These are phyloP conservation scores for Xestia c-nigrum DNA, from an alignment of 2,888 invertebrate genomes.

Conservation along the genomic window DNA sequence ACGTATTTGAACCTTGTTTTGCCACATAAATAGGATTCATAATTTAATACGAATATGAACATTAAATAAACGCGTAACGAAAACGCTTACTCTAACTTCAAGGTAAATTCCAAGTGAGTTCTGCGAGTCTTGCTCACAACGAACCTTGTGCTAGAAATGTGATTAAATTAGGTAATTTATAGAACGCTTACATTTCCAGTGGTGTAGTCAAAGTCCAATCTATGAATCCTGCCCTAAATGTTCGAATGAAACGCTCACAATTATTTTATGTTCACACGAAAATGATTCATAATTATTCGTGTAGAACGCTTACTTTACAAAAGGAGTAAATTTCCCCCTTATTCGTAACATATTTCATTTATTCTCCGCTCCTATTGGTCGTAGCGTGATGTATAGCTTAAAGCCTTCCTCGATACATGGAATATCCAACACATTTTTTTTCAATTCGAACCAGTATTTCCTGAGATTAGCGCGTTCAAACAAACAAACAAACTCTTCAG, in stretches of 20 bases:
- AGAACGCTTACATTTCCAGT: background rate
- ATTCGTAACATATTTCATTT: no score
- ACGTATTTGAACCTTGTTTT: background rate
- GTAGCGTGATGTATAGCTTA: no score
- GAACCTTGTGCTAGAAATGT: accelerated
- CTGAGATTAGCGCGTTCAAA: no score
- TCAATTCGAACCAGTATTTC: no score
- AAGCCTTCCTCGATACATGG: no score
- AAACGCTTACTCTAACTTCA: background rate
- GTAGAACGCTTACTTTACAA: background rate
- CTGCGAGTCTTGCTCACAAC: background rate
- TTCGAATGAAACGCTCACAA: background rate
- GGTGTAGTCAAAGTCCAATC: background rate
- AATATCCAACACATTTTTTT: no score
- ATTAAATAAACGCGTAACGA: background rate
- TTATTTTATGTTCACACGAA: background rate
- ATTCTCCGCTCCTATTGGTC: no score
- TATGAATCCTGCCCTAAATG: background rate
- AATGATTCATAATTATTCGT: background rate
- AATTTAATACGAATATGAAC: background rate
- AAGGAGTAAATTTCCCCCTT: no score
- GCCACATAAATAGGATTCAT: background rate
- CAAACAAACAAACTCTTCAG: no score
- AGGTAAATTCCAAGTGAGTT: background rate
- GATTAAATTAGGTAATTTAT: background rate